phyloP scores from a whole-genome alignment of 2,113 vertebrate species.

The Isurus oxyrinchus region DNA sequence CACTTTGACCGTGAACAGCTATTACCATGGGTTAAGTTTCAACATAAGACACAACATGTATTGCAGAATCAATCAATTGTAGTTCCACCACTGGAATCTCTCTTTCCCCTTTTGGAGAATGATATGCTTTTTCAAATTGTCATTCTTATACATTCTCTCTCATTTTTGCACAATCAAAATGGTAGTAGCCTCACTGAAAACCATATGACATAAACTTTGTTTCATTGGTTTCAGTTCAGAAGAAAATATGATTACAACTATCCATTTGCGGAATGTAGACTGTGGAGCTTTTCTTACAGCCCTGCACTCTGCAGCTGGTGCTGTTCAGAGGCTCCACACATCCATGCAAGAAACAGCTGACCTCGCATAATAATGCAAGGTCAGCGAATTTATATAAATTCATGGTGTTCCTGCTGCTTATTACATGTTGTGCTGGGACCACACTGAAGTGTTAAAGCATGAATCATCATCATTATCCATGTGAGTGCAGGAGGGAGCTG shows the following conservation, averaged over 20 bases:
- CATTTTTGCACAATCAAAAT: neutral
- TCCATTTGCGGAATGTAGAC: neutral
- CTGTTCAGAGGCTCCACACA: neutral
- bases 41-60: neutral
- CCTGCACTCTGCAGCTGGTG: neutral
- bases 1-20: slow-evolving; percentile 10
- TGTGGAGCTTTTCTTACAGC: neutral
- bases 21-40: neutral
- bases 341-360: neutral
- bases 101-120: neutral
- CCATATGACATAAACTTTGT: neutral
- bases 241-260: neutral
- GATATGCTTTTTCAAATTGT: neutral
- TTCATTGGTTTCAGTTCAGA: neutral
- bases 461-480: neutral
- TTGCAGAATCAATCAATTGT: neutral
- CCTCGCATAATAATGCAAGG: neutral
- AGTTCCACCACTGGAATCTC: neutral
- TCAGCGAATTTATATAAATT: neutral
- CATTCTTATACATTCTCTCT: too few species aligned
- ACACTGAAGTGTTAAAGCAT: neutral
- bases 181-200: neutral
- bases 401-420: neutral
- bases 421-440: neutral
- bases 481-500: neutral